Base-by-base conservation (phyloP, 2,888 invertebrate species). In the Tineola bisselliella region DNA sequence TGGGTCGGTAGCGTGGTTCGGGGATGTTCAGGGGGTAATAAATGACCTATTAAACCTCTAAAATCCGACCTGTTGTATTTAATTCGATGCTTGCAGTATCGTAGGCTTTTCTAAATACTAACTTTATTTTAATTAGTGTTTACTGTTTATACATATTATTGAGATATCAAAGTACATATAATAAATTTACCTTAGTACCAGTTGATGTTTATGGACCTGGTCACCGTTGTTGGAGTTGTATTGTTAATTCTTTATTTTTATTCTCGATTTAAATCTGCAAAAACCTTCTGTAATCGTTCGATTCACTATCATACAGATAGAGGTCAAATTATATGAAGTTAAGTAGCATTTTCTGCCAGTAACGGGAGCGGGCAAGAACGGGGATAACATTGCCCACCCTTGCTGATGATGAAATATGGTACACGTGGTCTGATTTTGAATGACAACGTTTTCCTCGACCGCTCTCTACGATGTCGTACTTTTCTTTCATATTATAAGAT, bases 351-450 rank as follows among this genome's bases (percentile, higher is more conserved):
- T 13, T 3, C 48, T n/a, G 15, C 15, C 48, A 48, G 13, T 48
- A 48, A 48, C 48, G 48, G 69, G 69, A 66, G 48, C 48, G 48
- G 48, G 48, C 15, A n/a, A n/a, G 48, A 48, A 48, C 69, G 70
- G 72, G 76, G 69, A 61, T 63, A 65, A 68, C 67, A 66, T 64
- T 52, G 66, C 64, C 67, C 66, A 71, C 81, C 81, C 79, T 83
- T 75, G 86, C 88, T 89, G 89, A 90, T 89, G 90, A 90, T 90
- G 90, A 90, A 90, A 90, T 90, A 90, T 90, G 89, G 90, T 89
- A 89, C 90, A 90, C 90, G 90, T 90, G 90, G 90, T 90, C 89
- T 89, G 90, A 90, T 90, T 90, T 88, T 89, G 88, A 90, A 90
- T 90, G 90, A 90, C 90, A 89, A 84, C 89, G 89, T 88, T 84